Conservation (phyloP, 2,888 invertebrate genomes). For the Lysandra coridon region DNA sequence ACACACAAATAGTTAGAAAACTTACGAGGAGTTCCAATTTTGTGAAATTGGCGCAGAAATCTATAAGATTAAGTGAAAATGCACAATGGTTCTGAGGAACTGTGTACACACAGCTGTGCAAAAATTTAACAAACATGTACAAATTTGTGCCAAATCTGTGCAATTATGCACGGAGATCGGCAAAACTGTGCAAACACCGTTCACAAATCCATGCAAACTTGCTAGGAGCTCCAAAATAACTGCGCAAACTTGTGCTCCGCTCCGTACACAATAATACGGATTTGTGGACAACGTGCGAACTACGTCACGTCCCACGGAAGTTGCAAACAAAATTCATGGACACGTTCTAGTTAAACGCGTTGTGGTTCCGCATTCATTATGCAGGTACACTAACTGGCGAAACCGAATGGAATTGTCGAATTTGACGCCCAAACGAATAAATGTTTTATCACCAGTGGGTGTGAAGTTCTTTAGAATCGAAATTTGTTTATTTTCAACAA, state of each 20-base stretch:
- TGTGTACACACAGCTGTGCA: too few relatives aligned
- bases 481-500: background rate
- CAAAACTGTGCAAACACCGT: background rate
- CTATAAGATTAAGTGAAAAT: too few relatives aligned
- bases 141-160: too few relatives aligned
- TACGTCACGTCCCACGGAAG: background rate
- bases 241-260: background rate
- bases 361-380: constrained; percentile 12
- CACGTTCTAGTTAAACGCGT: constrained; percentile 16
- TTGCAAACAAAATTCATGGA: constrained; percentile 21
- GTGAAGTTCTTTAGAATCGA: background rate
- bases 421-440: background rate
- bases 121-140: too few relatives aligned
- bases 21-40: too few relatives aligned
- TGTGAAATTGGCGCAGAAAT: too few relatives aligned
- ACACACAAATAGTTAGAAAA: too few relatives aligned
- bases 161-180: too few relatives aligned
- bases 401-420: constrained; percentile 13
- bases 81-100: too few relatives aligned
- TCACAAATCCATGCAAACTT: background rate
- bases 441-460: background rate
- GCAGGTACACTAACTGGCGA: background rate
- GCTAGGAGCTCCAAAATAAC: background rate
- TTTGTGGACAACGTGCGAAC: background rate
- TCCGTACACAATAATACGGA: background rate